These are phyloP conservation scores for Huso huso DNA, from an alignment of 2,797 vertebrate genomes.

Conservation along the genomic window DNA sequence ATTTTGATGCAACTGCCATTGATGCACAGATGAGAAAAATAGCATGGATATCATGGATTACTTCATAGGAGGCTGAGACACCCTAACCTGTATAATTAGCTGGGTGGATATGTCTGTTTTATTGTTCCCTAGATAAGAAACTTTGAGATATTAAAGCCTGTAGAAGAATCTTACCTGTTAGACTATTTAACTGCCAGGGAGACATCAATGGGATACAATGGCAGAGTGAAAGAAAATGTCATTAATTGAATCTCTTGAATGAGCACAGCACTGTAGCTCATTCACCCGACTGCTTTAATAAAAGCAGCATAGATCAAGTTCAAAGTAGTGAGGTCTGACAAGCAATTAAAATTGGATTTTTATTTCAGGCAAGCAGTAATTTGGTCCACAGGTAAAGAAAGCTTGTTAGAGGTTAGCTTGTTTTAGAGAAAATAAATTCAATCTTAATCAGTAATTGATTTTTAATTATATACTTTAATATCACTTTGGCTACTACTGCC, in stretches of 20 bases:
- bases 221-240: slow-evolving; percentile 7
- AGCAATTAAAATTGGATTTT: slow-evolving; percentile 54
- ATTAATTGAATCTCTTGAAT: slow-evolving; percentile 21
- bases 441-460: slow-evolving; percentile 55
- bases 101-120: background rate
- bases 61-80: background rate
- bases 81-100: background rate
- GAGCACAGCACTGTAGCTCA: slow-evolving; percentile 2
- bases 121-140: background rate
- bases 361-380: slow-evolving; percentile 57
- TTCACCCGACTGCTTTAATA: slow-evolving; percentile 20
- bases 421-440: slow-evolving; percentile 72
- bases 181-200: background rate
- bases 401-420: slow-evolving; percentile 61
- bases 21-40: background rate
- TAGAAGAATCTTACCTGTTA: background rate
- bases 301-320: slow-evolving; percentile 17
- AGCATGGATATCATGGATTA: background rate
- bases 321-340: slow-evolving; percentile 47
- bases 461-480: background rate
- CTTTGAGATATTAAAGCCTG: background rate
- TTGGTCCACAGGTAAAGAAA: slow-evolving; percentile 74
- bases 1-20: background rate
- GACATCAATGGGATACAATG: slow-evolving; percentile 3
- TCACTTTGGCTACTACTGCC: background rate